Evolutionary conservation across 2,113 vertebrate genomes (phyloP).

Genomic region (Paramormyrops kingsleyae): DNA sequence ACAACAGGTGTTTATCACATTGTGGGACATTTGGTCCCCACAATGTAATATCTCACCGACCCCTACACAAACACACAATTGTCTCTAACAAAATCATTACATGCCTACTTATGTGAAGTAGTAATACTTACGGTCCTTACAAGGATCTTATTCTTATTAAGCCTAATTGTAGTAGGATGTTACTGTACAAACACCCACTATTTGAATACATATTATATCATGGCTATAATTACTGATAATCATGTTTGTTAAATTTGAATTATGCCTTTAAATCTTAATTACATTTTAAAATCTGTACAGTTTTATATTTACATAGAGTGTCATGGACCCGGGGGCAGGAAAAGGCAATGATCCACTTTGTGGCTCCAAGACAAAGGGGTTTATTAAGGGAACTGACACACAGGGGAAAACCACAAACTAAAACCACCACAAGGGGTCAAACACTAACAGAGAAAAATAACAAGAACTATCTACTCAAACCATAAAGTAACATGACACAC

Average conservation of each 20-base stretch:
- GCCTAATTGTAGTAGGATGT: not conserved
- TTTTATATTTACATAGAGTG: not conserved
- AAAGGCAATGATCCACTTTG: too few relatives aligned
- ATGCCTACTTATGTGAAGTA: not conserved
- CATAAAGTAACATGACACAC: too few relatives aligned
- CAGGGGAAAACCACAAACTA: too few relatives aligned
- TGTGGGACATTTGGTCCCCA: not conserved
- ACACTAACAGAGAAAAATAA: too few relatives aligned
- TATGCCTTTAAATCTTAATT: not conserved
- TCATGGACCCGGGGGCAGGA: too few relatives aligned
- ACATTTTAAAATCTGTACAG: not conserved
- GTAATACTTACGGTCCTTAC: not conserved
- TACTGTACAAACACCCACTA: not conserved
- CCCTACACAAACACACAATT: not conserved
- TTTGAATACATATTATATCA: not conserved
- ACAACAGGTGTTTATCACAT: not conserved
- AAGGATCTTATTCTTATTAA: not conserved
- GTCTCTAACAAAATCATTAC: not conserved
- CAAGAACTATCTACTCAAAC: too few relatives aligned
- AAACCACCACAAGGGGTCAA: too few relatives aligned
- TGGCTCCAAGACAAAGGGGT: too few relatives aligned
- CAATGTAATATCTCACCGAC: not conserved
- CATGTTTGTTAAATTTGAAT: not conserved
- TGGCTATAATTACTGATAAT: not conserved
- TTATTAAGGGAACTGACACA: too few relatives aligned